Evolutionary conservation across 2,888 invertebrate genomes (phyloP), one percentile per base, ranked within the genome.

Genomic region (Fragum fragum): DNA sequence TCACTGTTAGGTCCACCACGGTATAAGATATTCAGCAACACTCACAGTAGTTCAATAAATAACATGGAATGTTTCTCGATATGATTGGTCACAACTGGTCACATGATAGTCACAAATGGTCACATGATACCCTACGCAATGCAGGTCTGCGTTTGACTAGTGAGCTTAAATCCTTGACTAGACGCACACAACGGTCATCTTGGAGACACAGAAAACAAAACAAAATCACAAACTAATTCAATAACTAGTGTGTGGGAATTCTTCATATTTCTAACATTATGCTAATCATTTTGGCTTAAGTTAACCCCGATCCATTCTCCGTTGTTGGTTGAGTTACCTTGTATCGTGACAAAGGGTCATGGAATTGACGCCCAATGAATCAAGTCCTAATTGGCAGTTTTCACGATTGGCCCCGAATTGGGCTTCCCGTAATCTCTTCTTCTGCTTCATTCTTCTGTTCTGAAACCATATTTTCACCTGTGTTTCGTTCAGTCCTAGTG

Each of bases 401-500:
- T 90, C 89, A 32, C 88, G 59, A 32, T 81, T 89, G 23, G 86
- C 83, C 59, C 88, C 90, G 81, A 90, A 91, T 80, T 91, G 91
- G 14, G 91, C 91, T 78, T 94, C 94, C 77, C 93, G 90, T 90
- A 94, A 89, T 55, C 94, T 85, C 77, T 94, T 94, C 87, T 94
- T 94, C 85, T 94, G 94, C 81, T 94, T 94, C 94, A 94, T 94
- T 61, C 94, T 86, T 39, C 94, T 89, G 83, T 94, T 94, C 88
- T 94, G 94, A 88, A 94, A 95, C 95, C 95, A 95, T 73, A 95
- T 95, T 91, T 95, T 95, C 47, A 94, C 95, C 96, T 99, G 99
- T 1, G 99, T 93, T 95, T 99, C 99, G 95, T 99, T 99, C 73
- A 99, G 96, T 93, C 98, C 98, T 75, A 99, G 95, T 2, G 98